Evolutionary conservation across 2,113 vertebrate genomes (phyloP).

Genomic region (Dasyprocta punctata): DNA sequence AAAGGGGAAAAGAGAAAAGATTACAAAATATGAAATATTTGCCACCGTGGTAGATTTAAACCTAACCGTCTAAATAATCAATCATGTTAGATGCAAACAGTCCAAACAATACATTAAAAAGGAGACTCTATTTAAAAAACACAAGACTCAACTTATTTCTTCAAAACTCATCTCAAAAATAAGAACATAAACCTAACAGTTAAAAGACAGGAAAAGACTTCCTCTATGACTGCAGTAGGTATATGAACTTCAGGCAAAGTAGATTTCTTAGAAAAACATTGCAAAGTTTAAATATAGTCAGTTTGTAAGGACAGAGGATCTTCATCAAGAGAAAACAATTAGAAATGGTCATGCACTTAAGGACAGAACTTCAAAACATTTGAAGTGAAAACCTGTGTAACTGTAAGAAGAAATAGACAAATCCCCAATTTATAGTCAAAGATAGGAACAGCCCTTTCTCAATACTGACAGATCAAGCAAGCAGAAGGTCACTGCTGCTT

Average conservation of each 20-base stretch:
- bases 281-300: background rate
- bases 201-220: background rate
- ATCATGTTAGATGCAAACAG: background rate
- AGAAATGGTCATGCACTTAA: background rate
- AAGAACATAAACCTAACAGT: background rate
- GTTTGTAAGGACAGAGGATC: background rate
- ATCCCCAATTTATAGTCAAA: too few relatives aligned
- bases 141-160: background rate
- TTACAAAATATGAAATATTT: background rate
- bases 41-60: background rate
- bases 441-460: background rate
- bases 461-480: rapidly evolving
- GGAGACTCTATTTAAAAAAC: background rate
- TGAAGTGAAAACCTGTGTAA: background rate
- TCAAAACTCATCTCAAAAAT: background rate
- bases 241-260: background rate
- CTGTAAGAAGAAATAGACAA: background rate
- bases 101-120: background rate
- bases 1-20: background rate
- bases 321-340: background rate
- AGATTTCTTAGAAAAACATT: background rate
- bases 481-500: rapidly evolving
- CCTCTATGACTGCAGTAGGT: background rate
- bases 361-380: background rate
- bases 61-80: background rate